Base-by-base conservation (phyloP, 2,888 invertebrate species). In the Yponomeuta malinellus region DNA sequence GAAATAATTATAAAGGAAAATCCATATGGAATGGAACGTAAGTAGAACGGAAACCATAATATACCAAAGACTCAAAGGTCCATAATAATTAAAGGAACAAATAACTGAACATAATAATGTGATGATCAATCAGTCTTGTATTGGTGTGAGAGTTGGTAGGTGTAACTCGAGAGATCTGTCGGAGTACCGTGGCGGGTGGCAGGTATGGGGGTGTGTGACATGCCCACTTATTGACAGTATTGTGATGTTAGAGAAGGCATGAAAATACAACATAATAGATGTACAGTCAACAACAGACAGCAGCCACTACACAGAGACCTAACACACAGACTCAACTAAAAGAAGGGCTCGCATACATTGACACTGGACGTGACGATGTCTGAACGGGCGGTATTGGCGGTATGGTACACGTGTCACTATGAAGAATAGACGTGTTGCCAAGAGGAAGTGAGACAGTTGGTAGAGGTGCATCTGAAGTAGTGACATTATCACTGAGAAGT, bases 221-320 rank as follows among this genome's bases (percentile, higher is more conserved):
- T 86, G 88, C 90, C 90, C 90, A 87, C 81, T 82, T 84, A 80
- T 84, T 89, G 89, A 83, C 82, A 89, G 91, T 92, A 91, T 89
- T 90, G 90, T 91, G 89, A 90, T 91, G 92, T 92, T 86, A 82
- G 83, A 91, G 88, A 90, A 91, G 90, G 92, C 92, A 90, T 88
- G 87, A 90, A 86, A 90, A 89, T 89, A 91, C 88, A 92, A 91
- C 90, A 90, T 88, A 90, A 91, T 88, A 89, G 86, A 88, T 81
- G 83, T 85, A 92, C 92, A 92, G 84, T 89, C 88, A 88, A 92
- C 92, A 93, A 93, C 92, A 92, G 89, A 90, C 87, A 92, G 87
- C 93, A 93, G 93, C 92, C 92, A 92, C 92, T 93, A 93, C 90
- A 91, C 91, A 92, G 89, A 91, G 84, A 90, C 87, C 86, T 87